Evolutionary conservation across 2,888 invertebrate species (phyloP).

Genomic region (Tipula confusa): DNA sequence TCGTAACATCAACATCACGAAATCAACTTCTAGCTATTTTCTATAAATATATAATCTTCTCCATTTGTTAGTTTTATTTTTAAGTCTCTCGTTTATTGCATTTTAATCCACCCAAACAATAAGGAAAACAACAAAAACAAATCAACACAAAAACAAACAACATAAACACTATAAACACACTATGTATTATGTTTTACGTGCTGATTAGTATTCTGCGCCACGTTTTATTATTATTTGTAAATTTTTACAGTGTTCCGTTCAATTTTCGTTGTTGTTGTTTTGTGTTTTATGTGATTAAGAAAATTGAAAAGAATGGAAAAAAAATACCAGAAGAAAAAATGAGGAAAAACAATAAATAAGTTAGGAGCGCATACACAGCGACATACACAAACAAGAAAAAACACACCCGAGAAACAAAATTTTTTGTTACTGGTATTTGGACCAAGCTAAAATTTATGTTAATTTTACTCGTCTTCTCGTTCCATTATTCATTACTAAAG

Average conservation of each 20-base stretch:
- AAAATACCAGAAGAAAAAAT: not conserved
- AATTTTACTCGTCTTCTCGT: not conserved
- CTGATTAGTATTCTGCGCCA: not conserved
- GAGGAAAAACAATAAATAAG: slow-evolving; percentile 13
- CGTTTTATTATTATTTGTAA: slow-evolving; percentile 9
- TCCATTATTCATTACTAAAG: slow-evolving; percentile 3
- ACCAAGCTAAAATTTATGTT: not conserved
- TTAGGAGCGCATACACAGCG: not conserved
- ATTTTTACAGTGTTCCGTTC: not conserved
- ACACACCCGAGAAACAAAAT: no score
- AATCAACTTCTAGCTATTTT: not conserved
- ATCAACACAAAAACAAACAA: not conserved
- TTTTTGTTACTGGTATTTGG: slow-evolving; percentile 1
- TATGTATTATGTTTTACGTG: not conserved
- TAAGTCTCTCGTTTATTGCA: not conserved
- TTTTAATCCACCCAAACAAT: slow-evolving; percentile 25
- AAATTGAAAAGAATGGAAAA: no score
- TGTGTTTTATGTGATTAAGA: not conserved
- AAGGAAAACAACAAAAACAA: not conserved
- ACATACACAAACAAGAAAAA: not conserved
- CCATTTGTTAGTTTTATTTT: not conserved
- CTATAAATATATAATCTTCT: not conserved
- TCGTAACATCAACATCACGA: not conserved
- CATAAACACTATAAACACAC: not conserved
- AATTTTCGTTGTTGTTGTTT: not conserved